Percentiles rank a stretch among this genome's conserved stretches.
Evolutionary conservation across 2,888 invertebrate genomes (phyloP).

Genomic region (Sarcophaga carnaria): DNA sequence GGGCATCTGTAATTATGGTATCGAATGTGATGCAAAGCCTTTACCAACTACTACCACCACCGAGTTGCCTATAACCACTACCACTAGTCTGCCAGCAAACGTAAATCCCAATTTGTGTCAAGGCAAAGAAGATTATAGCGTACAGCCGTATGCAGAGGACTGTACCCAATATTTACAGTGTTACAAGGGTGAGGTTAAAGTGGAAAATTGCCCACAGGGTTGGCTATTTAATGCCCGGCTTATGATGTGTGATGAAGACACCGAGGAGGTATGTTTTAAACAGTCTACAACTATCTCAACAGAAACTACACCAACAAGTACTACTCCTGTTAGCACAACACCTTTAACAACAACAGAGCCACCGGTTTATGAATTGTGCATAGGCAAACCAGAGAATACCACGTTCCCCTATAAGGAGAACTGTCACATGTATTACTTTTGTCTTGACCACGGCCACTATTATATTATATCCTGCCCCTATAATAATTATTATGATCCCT

Average conservation of each 20-base stretch:
- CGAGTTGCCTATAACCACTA: not conserved
- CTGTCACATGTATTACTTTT: slow-evolving; percentile 72
- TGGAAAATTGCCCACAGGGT: slow-evolving; percentile 71
- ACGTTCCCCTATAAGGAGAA: slow-evolving; percentile 59
- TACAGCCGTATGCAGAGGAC: slow-evolving; percentile 72
- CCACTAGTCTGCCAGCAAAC: slow-evolving; percentile 67
- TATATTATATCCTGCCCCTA: slow-evolving; percentile 69
- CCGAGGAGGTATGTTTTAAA: slow-evolving; percentile 72
- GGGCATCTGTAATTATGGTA: slow-evolving; percentile 74
- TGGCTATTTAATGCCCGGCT: slow-evolving; percentile 64
- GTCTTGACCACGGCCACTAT: slow-evolving; percentile 70
- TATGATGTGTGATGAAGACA: slow-evolving; percentile 63
- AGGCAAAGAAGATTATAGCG: slow-evolving; percentile 62
- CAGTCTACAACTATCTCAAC: slow-evolving; percentile 18
- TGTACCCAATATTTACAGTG: slow-evolving; percentile 75
- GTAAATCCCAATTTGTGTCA: slow-evolving; percentile 68
- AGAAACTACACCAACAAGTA: slow-evolving; percentile 31
- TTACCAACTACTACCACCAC: slow-evolving; percentile 62
- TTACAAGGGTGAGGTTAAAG: slow-evolving; percentile 55
- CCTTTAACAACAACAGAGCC: slow-evolving; percentile 28
- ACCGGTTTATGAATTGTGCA: slow-evolving; percentile 46
- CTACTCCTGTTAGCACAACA: not conserved
- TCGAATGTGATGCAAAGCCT: slow-evolving; percentile 66
- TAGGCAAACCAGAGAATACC: slow-evolving; percentile 21
- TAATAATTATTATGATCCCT: slow-evolving; percentile 73